Evolutionary conservation across 1,140 invertebrate genomes (phyloP).

Genomic region (Diploscapter pachys): DNA sequence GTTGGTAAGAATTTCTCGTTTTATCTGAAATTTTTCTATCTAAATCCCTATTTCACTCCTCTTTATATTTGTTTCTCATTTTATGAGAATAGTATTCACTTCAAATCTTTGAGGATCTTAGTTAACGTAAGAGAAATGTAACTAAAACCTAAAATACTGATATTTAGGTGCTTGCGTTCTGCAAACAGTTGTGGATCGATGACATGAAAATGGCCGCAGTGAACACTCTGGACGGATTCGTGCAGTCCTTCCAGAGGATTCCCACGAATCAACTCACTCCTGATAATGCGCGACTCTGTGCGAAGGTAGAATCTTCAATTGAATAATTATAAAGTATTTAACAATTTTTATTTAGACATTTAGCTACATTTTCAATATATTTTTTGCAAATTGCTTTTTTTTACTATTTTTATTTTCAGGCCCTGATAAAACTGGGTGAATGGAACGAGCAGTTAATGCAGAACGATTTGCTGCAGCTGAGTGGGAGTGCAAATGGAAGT

Average conservation of each 20-base stretch:
- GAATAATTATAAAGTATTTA: no score
- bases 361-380: no score
- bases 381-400: neutral
- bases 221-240: slow-evolving; percentile 8
- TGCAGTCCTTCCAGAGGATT: neutral
- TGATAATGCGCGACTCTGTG: slow-evolving; percentile 24
- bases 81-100: no score
- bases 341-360: no score
- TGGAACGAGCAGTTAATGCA: slow-evolving; percentile 65
- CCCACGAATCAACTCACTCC: neutral
- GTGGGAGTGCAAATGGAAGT: no score
- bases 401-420: neutral
- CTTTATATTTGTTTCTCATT: no score
- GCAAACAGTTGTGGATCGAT: slow-evolving; percentile 8
- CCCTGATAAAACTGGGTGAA: slow-evolving; percentile 72
- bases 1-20: slow-evolving; percentile 28
- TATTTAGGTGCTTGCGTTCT: slow-evolving; percentile 8
- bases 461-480: neutral
- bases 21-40: no score
- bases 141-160: neutral
- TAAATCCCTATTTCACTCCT: no score
- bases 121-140: no score
- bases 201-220: neutral
- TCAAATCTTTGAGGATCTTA: no score
- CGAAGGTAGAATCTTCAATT: slow-evolving; percentile 18